phyloP scores from a whole-genome alignment of 2,113 vertebrate species.

The Amia ocellicauda region DNA sequence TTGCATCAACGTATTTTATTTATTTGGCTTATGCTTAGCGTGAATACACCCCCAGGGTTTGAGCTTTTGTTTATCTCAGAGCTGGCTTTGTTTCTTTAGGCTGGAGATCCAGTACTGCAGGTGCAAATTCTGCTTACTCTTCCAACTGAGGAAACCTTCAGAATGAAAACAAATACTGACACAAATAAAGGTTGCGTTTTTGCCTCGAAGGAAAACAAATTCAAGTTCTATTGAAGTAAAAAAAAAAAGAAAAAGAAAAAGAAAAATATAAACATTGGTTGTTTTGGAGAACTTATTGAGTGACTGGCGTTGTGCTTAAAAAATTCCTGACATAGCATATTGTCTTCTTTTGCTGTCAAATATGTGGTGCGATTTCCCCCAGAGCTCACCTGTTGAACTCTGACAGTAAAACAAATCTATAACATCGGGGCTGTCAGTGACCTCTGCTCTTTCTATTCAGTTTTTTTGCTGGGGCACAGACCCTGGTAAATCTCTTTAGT shows the following conservation, averaged over 20 bases:
- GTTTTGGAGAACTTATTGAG: conserved; percentile 63
- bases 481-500: conserved; percentile 60
- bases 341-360: conserved; percentile 49
- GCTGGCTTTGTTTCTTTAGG: conserved; percentile 55
- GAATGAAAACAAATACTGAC: conserved; percentile 56
- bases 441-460: conserved; percentile 65
- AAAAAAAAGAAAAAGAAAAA: no score
- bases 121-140: conserved; percentile 72
- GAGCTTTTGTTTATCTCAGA: conserved; percentile 55
- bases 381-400: conserved; percentile 71
- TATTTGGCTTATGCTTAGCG: conserved; percentile 1
- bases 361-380: conserved; percentile 60
- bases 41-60: not conserved
- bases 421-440: conserved; percentile 52
- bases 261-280: conserved; percentile 54
- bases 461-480: conserved; percentile 53
- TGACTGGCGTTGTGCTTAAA: conserved; percentile 54
- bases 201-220: conserved; percentile 45
- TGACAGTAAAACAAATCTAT: conserved; percentile 72
- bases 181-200: conserved; percentile 38
- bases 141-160: conserved; percentile 51
- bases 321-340: conserved; percentile 64
- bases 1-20: not conserved
- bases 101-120: conserved; percentile 63
- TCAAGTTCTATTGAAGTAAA: conserved; percentile 30